Conservation (phyloP, 2,888 invertebrate genomes). For the Netelia fuscicornis region DNA sequence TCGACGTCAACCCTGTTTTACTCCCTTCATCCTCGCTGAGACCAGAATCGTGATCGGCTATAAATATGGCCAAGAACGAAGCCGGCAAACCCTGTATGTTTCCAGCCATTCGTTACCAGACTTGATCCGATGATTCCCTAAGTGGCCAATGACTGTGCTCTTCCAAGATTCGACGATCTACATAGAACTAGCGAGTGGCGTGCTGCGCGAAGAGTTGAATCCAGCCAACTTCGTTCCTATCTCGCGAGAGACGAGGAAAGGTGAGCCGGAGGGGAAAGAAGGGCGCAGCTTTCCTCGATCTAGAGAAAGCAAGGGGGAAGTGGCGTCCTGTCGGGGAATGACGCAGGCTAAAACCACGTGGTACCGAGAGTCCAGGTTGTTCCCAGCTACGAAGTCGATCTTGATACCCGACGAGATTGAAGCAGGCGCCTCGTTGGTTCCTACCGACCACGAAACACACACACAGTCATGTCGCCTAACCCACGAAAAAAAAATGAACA, state of each 20-base stretch:
- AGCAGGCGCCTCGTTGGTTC: too few relatives aligned
- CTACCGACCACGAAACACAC: too few relatives aligned
- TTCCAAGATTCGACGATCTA: not conserved
- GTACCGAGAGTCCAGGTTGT: too few relatives aligned
- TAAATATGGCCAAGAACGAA: not conserved
- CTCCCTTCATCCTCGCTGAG: too few relatives aligned
- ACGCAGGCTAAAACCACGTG: not conserved
- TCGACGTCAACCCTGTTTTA: too few relatives aligned
- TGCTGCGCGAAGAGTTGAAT: not conserved
- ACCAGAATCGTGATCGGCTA: too few relatives aligned
- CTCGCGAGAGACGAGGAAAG: constrained; percentile 25
- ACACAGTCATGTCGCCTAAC: too few relatives aligned
- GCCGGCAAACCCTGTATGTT: not conserved
- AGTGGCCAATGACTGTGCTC: not conserved
- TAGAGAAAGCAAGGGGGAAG: not conserved
- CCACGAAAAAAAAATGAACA: too few relatives aligned
- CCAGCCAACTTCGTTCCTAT: constrained; percentile 19
- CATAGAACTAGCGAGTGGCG: not conserved
- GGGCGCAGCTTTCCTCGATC: constrained; percentile 23
- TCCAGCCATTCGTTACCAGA: not conserved
- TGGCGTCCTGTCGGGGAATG: not conserved
- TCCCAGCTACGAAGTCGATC: too few relatives aligned
- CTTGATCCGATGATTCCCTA: not conserved
- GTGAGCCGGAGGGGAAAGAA: constrained; percentile 34
- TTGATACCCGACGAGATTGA: too few relatives aligned